Conservation (phyloP, 1,140 invertebrate genomes). For the Oryctes rhinoceros region DNA sequence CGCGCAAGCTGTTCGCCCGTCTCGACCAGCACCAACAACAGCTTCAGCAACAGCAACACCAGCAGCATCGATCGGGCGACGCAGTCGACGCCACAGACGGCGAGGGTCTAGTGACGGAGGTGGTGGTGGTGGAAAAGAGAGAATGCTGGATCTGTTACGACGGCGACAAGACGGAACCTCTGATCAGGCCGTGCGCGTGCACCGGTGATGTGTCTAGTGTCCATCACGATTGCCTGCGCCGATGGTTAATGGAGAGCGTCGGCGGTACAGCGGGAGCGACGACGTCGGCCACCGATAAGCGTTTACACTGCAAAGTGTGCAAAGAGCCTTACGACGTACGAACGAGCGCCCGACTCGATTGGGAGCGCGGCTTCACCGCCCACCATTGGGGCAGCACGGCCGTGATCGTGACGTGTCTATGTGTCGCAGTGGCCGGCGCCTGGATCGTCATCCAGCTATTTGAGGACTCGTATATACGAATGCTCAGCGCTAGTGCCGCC, state of each 20-base stretch:
- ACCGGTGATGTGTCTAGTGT: slow-evolving; percentile 89
- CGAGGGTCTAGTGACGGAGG: slow-evolving; percentile 45
- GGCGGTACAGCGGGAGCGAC: slow-evolving; percentile 46
- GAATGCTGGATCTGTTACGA: slow-evolving; percentile 97
- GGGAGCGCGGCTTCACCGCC: slow-evolving; percentile 82
- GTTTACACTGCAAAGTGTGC: slow-evolving; percentile 57
- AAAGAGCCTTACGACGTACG: slow-evolving; percentile 63
- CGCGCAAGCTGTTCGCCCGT: slow-evolving; percentile 80
- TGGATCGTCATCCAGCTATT: slow-evolving; percentile 85
- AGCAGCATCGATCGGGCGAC: background rate
- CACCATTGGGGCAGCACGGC: slow-evolving; percentile 77
- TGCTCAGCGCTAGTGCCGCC: slow-evolving; percentile 81
- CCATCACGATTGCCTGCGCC: slow-evolving; percentile 91
- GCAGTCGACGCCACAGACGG: slow-evolving; percentile 48
- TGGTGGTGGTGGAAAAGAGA: background rate
- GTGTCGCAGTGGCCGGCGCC: slow-evolving; percentile 76
- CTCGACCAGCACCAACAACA: slow-evolving; percentile 59
- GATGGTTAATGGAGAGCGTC: slow-evolving; percentile 62
- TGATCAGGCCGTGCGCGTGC: slow-evolving; percentile 91
- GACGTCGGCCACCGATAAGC: slow-evolving; percentile 47
- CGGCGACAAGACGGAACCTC: slow-evolving; percentile 76
- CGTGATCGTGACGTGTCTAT: slow-evolving; percentile 77
- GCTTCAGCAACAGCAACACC: slow-evolving; percentile 46
- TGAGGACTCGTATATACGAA: slow-evolving; percentile 78
- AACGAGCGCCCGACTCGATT: slow-evolving; percentile 69